Percentiles rank a stretch among this genome's conserved stretches.
These are phyloP conservation scores for Amblyornis subalaris DNA, from an alignment of 2,113 vertebrate genomes.

Conservation along the genomic window DNA sequence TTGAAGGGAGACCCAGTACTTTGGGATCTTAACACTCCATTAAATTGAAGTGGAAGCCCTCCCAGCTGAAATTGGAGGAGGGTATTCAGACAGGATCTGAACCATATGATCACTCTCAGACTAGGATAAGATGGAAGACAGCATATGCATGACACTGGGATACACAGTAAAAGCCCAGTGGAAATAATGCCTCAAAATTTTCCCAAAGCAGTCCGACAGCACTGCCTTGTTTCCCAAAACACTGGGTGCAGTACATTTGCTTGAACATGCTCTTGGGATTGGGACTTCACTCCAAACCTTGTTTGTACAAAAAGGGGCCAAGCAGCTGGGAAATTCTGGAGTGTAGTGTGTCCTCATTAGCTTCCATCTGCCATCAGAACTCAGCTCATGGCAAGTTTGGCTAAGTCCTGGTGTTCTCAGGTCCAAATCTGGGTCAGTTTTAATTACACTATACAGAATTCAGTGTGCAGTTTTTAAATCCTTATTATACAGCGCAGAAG, in stretches of 20 bases:
- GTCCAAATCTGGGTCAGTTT: conserved; percentile 84
- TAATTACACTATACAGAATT: conserved; percentile 82
- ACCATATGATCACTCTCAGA: neutral
- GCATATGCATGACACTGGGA: neutral
- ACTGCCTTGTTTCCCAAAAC: conserved; percentile 67
- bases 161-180: conserved; percentile 21
- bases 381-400: conserved; percentile 82
- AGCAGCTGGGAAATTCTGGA: conserved; percentile 84
- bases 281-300: conserved; percentile 79
- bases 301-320: conserved; percentile 81
- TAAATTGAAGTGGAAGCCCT: conserved; percentile 7
- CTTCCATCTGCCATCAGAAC: conserved; percentile 82
- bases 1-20: neutral
- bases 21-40: neutral
- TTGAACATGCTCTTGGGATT: conserved; percentile 76
- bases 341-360: conserved; percentile 81
- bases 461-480: conserved; percentile 77
- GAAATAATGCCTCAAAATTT: conserved; percentile 41
- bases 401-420: conserved; percentile 79
- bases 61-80: neutral
- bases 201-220: conserved; percentile 56
- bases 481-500: conserved; percentile 78
- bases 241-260: conserved; percentile 73
- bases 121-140: neutral
- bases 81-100: neutral